Evolutionary conservation across 2,113 vertebrate species (phyloP), one percentile per base, ranked within the genome.

Genomic region (Butorides virescens): DNA sequence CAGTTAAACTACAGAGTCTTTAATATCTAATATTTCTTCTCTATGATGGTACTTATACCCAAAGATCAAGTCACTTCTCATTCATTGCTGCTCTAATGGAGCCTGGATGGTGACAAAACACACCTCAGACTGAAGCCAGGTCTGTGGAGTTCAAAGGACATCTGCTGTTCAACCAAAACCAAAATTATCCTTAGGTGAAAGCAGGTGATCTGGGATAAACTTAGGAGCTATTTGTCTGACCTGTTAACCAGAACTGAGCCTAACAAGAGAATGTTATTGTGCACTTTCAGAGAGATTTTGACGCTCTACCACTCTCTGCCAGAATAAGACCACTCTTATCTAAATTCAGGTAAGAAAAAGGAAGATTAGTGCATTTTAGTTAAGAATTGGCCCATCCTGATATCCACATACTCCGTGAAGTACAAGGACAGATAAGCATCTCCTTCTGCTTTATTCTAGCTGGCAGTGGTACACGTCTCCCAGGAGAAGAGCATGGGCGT

Each of bases 21-120:
- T 75, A 94, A 62, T 92, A 86, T 75, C 71, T 70, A 79, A 82
- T 93, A 88, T 80, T 86, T 95, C 74, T 92, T 90, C 39, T 63
- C 65, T 74, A 8, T 91, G 34, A 49, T 68, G 53, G 36, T 49
- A 86, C 39, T 92, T 87, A 93, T 67, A n/a, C 55, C 72, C 44
- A 93, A 91, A 17, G 61, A 89, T 93, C 65, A 84, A 89, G 83
- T 53, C 34, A 67, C 56, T 91, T 85, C 65, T 89, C 79, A 46
- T 91, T 91, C 73, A 81, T 39, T 88, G 52, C 61, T 87, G 44
- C 22, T 49, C 17, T 94, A 61, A 94, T 58, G 53, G 65, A 92
- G 67, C 52, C 68, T 63, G 61, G n/a, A 61, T 81, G 61, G 86
- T 78, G 70, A 91, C 17, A 89, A 92, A 78, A 89, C 1, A 0